A percentile compares a stretch with the other conserved stretches of the same genome.
Evolutionary conservation across 2,113 vertebrate species (phyloP).

Genomic region (Eubucco bourcierii): DNA sequence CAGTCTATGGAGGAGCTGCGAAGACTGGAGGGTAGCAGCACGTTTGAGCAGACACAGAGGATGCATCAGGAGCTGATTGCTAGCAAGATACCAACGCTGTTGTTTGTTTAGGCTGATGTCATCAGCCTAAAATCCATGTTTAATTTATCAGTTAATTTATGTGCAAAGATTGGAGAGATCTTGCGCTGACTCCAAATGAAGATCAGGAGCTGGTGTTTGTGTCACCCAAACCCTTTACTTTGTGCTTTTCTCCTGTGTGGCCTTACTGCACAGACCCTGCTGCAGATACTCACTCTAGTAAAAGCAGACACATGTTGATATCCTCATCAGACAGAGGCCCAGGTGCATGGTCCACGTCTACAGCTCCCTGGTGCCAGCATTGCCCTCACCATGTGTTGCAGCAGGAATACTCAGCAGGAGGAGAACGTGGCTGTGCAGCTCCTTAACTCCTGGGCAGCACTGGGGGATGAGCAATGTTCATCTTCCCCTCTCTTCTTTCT

Average conservation of each 20-base stretch:
- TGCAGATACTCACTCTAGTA: neutral
- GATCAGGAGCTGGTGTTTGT: neutral
- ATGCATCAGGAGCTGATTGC: conserved; percentile 8
- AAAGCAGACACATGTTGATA: accelerated
- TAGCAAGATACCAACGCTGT: neutral
- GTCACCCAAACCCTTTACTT: neutral
- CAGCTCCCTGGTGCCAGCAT: accelerated
- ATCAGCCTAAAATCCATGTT: neutral
- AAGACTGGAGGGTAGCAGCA: neutral
- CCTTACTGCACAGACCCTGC: accelerated
- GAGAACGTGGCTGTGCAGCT: accelerated
- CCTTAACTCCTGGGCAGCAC: accelerated
- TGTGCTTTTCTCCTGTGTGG: neutral
- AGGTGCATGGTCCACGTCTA: accelerated
- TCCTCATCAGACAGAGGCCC: neutral
- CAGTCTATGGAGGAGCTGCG: neutral
- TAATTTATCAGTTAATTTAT: neutral
- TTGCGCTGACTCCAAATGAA: neutral
- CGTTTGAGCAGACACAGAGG: neutral
- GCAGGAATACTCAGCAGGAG: neutral
- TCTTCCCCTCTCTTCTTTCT: neutral
- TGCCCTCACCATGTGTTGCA: accelerated
- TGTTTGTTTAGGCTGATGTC: conserved; percentile 27
- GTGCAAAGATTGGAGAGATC: neutral
- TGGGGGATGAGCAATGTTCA: accelerated